Conservation (phyloP, 1,140 invertebrate species). For the Aphaenogaster rudis region DNA sequence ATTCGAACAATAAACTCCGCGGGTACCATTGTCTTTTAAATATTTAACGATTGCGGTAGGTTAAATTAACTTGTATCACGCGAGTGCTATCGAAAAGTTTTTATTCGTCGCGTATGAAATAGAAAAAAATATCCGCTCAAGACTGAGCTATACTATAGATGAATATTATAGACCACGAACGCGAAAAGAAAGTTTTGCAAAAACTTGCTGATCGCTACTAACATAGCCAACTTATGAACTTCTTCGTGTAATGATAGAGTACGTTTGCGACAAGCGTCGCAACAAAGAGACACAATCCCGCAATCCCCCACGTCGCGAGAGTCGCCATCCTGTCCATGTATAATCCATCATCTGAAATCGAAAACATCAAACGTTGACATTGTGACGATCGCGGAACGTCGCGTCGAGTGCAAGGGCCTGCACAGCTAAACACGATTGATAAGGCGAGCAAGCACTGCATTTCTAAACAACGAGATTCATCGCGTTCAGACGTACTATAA, state of each 20-base stretch:
- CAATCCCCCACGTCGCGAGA: constrained; percentile 21
- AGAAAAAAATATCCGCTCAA: not conserved
- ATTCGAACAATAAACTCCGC: not conserved
- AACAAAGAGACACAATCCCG: constrained; percentile 43
- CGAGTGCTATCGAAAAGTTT: constrained; percentile 21
- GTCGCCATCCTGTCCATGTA: constrained; percentile 25
- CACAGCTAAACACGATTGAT: constrained; percentile 62
- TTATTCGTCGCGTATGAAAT: constrained; percentile 2
- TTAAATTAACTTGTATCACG: constrained; percentile 44
- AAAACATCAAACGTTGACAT: constrained; percentile 59
- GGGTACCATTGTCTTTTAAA: not conserved
- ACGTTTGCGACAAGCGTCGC: constrained; percentile 21
- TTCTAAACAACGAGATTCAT: not conserved
- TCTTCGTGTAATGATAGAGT: constrained; percentile 56
- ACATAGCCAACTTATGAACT: constrained; percentile 29
- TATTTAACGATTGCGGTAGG: constrained; percentile 18
- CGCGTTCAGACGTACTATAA: not conserved
- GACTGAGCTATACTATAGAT: not conserved
- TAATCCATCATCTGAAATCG: constrained; percentile 58
- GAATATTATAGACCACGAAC: constrained; percentile 31
- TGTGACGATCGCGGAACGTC: constrained; percentile 16
- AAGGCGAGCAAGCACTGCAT: not conserved
- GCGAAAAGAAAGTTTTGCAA: constrained; percentile 24
- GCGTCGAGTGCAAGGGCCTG: constrained; percentile 64
- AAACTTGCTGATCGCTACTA: constrained; percentile 44